Evolutionary conservation across 2,888 invertebrate genomes (phyloP).

Genomic region (Gisinianus flammeolus): DNA sequence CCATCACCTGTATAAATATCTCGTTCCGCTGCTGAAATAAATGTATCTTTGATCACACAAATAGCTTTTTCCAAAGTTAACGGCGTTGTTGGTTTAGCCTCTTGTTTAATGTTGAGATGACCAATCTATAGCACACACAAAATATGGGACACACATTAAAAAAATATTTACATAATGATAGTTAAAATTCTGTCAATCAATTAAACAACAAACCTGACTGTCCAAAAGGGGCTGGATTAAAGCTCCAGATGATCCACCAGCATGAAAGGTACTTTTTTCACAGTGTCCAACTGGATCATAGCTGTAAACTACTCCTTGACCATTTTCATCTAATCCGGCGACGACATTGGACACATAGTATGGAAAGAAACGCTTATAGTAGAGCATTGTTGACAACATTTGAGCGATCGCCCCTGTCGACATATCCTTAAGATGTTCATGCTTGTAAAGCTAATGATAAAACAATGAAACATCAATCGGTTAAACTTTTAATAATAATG

Average conservation of each 20-base stretch:
- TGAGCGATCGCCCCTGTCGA: slow-evolving; percentile 91
- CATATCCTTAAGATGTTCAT: slow-evolving; percentile 93
- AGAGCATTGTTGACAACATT: slow-evolving; percentile 93
- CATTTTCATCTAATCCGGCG: slow-evolving; percentile 90
- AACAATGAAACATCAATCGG: neutral
- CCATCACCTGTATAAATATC: slow-evolving; percentile 97
- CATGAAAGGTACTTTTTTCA: slow-evolving; percentile 81
- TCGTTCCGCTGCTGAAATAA: slow-evolving; percentile 96
- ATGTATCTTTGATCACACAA: slow-evolving; percentile 88
- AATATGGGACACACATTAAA: neutral
- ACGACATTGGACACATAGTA: slow-evolving; percentile 95
- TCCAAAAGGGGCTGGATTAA: slow-evolving; percentile 93
- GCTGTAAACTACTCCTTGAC: slow-evolving; percentile 92
- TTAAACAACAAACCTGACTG: slow-evolving; percentile 72
- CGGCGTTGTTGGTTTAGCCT: slow-evolving; percentile 66
- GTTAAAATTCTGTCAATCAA: neutral
- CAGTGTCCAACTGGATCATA: slow-evolving; percentile 98
- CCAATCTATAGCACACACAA: slow-evolving; percentile 70
- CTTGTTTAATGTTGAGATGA: slow-evolving; percentile 81
- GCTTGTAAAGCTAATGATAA: slow-evolving; percentile 78
- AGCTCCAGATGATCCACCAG: slow-evolving; percentile 89
- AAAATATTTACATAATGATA: neutral
- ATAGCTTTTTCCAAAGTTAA: slow-evolving; percentile 82
- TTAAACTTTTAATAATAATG: neutral
- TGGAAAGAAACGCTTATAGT: slow-evolving; percentile 97